A percentile compares a stretch with the other conserved stretches of the same genome.
phyloP scores from a whole-genome alignment of 2,113 vertebrate species.

The Rhipidura dahli region DNA sequence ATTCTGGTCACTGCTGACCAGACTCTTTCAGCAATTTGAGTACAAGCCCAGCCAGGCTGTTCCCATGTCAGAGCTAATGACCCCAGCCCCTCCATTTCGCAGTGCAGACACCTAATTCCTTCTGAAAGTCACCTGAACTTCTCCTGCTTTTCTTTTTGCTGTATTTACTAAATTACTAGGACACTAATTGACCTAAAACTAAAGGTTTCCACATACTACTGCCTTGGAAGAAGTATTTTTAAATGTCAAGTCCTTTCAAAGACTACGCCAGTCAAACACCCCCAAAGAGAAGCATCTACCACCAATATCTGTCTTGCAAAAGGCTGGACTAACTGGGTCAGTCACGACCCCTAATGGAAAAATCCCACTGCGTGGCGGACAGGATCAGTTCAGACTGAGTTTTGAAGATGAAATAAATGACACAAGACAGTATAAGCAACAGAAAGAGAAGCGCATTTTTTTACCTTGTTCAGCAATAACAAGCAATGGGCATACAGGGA shows the following conservation, averaged over 20 bases:
- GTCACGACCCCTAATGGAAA: not conserved
- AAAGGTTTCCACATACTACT: not conserved
- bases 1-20: not conserved
- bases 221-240: not conserved
- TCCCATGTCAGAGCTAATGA: not conserved
- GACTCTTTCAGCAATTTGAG: not conserved
- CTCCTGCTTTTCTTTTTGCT: not conserved
- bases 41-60: not conserved
- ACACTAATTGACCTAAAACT: not conserved
- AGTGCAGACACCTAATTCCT: rapidly evolving
- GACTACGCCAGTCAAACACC: not conserved
- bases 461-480: not conserved
- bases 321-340: not conserved
- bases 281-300: not conserved
- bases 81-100: not conserved
- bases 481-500: not conserved
- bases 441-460: not conserved
- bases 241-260: not conserved
- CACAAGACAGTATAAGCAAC: not conserved
- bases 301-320: not conserved
- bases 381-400: not conserved
- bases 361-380: not conserved
- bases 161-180: not conserved
- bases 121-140: not conserved
- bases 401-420: not conserved